phyloP scores from a whole-genome alignment of 37 sponge, comb jelly and placozoan species.

The Hexactinellida sp. region DNA sequence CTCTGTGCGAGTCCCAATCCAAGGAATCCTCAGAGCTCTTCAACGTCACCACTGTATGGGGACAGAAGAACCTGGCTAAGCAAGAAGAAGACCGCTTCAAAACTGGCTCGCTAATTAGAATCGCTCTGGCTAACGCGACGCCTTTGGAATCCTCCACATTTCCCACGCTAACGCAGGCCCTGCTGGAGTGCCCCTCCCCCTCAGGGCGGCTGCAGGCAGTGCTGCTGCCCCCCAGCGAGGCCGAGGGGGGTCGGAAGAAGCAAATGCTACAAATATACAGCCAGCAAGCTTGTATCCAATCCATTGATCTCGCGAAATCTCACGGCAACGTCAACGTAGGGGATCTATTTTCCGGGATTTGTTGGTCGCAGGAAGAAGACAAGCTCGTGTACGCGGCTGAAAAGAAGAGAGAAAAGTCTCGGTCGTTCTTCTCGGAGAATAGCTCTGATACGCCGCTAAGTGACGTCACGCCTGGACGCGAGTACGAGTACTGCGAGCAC shows the following conservation, averaged over 20 bases:
- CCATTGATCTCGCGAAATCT: neutral
- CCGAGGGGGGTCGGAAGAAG: neutral
- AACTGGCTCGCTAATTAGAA: neutral
- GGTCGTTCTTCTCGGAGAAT: slow-evolving; percentile 52
- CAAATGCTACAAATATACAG: neutral
- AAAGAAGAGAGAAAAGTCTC: slow-evolving; percentile 45
- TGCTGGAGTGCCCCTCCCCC: neutral
- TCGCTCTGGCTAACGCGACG: neutral
- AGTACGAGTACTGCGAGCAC: slow-evolving; percentile 39
- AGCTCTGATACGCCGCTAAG: neutral
- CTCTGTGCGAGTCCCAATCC: neutral
- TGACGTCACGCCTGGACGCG: slow-evolving; percentile 31
- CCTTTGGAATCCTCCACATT: neutral
- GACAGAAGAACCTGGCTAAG: neutral
- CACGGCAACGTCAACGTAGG: neutral
- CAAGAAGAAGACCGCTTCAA: neutral
- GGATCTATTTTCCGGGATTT: neutral
- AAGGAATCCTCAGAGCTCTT: neutral
- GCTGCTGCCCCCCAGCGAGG: neutral
- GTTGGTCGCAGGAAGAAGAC: slow-evolving; percentile 42
- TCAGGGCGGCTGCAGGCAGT: neutral
- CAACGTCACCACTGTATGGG: neutral
- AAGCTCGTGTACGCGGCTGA: slow-evolving; percentile 77
- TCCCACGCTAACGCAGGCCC: neutral
- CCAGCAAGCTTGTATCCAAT: neutral